phyloP scores from a whole-genome alignment of 1,140 invertebrate genomes.

The Psix sp. region DNA sequence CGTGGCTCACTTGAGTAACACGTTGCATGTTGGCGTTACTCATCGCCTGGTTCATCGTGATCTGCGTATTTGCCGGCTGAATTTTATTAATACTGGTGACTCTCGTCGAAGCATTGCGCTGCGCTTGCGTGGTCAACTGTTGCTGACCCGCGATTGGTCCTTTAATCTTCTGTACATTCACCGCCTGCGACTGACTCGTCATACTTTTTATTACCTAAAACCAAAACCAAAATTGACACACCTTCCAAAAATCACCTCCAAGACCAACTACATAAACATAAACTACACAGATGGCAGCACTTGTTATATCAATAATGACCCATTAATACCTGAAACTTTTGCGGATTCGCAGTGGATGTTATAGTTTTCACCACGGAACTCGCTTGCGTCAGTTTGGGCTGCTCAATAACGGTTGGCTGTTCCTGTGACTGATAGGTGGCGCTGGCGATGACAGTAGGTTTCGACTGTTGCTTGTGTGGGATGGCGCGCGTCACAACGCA shows the following conservation, averaged over 20 bases:
- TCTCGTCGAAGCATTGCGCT: conserved; percentile 56
- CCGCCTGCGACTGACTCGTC: conserved; percentile 12
- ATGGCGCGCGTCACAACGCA: conserved; percentile 14
- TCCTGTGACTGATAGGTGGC: conserved; percentile 23
- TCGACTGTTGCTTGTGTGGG: conserved; percentile 9
- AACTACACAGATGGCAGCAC: no score
- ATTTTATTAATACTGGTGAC: conserved; percentile 59
- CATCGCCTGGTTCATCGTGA: conserved; percentile 63
- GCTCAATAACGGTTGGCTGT: background rate
- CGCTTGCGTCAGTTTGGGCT: conserved; percentile 6
- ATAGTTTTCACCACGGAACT: conserved; percentile 22
- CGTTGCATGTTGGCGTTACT: conserved; percentile 64
- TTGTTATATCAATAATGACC: background rate
- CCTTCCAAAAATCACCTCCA: no score
- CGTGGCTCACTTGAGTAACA: conserved; percentile 54
- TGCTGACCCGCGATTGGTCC: conserved; percentile 35
- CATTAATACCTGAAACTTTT: conserved; percentile 29
- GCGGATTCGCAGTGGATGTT: conserved; percentile 10
- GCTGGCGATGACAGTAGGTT: conserved; percentile 16
- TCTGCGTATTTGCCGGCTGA: conserved; percentile 44
- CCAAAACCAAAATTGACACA: background rate
- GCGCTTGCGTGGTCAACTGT: conserved; percentile 40
- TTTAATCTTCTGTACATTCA: conserved; percentile 42
- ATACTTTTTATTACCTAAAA: conserved; percentile 34
- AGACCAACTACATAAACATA: no score